Base-by-base conservation (phyloP, 2,797 vertebrate species). In the Lepilemur septentrionalis region DNA sequence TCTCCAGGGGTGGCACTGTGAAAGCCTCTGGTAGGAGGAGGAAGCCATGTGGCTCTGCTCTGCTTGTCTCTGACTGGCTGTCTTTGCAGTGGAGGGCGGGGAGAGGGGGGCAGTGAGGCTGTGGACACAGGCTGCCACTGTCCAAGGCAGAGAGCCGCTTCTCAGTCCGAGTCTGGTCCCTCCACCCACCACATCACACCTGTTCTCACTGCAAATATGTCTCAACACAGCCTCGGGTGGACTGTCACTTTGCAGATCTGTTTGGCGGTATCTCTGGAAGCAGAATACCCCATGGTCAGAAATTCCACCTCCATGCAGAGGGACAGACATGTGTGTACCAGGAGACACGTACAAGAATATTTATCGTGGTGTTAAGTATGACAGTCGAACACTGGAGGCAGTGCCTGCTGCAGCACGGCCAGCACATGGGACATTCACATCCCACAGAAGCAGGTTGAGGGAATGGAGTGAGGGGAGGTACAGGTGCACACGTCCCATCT, bases 291-390 rank as follows among this genome's bases (percentile, higher is more conserved):
- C 30, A 30, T 0, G 61, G 41, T 35, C 10, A 28, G 69, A 57
- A 70, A 69, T 13, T 46, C 69, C 69, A 63, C 14, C 1, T 57
- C 25, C 14, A 18, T 12, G 41, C 22, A 23, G 61, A n/a, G 9
- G 43, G 1, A 17, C 50, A 55, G 10, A 20, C 11, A 5, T 3
- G 0, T 0, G 1, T 25, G 22, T 30, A 22, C 10, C 35, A 9
- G 12, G 46, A 38, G 57, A 43, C 41, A 1, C 0, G 0, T 1
- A 18, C n/a, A 10, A 35, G 22, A 52, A 35, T 22, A 38, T 15
- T 63, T 30, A 32, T 3, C 1, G 90, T 12, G 12, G n/a, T 4
- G 1, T 20, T 43, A 17, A 14, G 0, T 2, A 13, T 7, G 12
- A 35, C 11, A 80, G 70, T 10, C 9, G 2, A 73, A 63, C 43